phyloP scores from a whole-genome alignment of 2,888 invertebrate species.

The Cerastis rubricosa region DNA sequence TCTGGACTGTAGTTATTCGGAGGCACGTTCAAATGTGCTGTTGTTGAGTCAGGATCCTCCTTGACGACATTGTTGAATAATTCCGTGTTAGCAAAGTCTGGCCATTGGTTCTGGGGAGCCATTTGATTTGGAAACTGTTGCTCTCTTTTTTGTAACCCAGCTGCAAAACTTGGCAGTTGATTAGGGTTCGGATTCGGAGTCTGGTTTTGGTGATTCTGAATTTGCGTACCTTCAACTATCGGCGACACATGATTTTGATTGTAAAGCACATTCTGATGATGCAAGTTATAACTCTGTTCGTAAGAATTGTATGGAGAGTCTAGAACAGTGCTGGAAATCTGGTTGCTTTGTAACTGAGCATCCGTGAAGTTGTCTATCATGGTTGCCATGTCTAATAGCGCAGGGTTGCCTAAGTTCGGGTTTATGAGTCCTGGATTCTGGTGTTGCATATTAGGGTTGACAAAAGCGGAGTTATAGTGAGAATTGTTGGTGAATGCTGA shows the following conservation, averaged over 20 bases:
- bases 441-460: conserved; percentile 87
- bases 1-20: conserved; percentile 89
- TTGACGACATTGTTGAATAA: conserved; percentile 91
- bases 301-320: conserved; percentile 93
- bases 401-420: conserved; percentile 88
- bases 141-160: conserved; percentile 85
- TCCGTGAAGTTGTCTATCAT: conserved; percentile 95
- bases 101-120: conserved; percentile 84
- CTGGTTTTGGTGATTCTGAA: conserved; percentile 79
- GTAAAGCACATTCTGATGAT: conserved; percentile 92
- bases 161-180: conserved; percentile 86
- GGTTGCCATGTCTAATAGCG: conserved; percentile 93
- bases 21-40: conserved; percentile 88
- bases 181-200: conserved; percentile 84
- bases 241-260: conserved; percentile 90
- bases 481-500: conserved; percentile 83
- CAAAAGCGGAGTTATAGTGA: conserved; percentile 86
- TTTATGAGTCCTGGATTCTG: conserved; percentile 86
- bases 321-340: conserved; percentile 95
- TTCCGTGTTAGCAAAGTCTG: conserved; percentile 85
- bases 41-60: conserved; percentile 95
- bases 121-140: conserved; percentile 77
- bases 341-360: conserved; percentile 95
- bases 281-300: conserved; percentile 92
- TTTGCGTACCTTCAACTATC: conserved; percentile 84